phyloP scores from a whole-genome alignment of 2,888 invertebrate species.

The Lasioglossum marginatum region DNA sequence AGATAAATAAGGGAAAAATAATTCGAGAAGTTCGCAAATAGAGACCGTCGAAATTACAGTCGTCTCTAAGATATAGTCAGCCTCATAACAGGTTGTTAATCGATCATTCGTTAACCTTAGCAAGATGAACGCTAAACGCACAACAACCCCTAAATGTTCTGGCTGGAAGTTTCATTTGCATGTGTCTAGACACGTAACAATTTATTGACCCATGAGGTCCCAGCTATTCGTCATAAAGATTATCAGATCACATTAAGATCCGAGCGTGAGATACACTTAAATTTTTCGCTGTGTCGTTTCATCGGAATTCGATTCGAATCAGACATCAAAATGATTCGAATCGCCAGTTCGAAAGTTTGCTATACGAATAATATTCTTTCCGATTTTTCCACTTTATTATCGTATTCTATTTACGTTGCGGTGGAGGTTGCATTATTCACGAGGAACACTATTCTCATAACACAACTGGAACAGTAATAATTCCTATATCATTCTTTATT shows the following conservation, averaged over 20 bases:
- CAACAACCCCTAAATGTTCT: constrained; percentile 17
- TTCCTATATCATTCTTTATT: constrained; percentile 15
- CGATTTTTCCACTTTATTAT: background rate
- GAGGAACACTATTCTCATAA: constrained; percentile 6
- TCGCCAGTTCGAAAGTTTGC: background rate
- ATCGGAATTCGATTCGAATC: background rate
- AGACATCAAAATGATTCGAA: background rate
- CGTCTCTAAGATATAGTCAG: background rate
- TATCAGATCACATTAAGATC: background rate
- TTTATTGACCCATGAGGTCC: constrained; percentile 1
- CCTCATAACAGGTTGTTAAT: constrained; percentile 59
- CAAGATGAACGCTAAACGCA: constrained; percentile 31
- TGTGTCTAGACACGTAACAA: constrained; percentile 32
- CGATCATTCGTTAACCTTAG: constrained; percentile 56
- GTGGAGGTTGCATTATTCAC: constrained; percentile 28
- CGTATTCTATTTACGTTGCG: background rate
- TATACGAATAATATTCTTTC: background rate
- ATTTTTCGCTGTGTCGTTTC: background rate
- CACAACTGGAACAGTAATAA: constrained; percentile 17
- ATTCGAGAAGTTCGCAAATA: background rate
- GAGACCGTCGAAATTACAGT: background rate
- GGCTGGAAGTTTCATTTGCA: constrained; percentile 43
- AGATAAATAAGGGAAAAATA: background rate
- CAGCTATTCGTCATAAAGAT: background rate
- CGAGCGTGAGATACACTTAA: constrained; percentile 5